Evolutionary conservation across 92 coral and sea anemone genomes (phyloP), one percentile per base, ranked within the genome.

Genomic region (Paramuricea clavata): DNA sequence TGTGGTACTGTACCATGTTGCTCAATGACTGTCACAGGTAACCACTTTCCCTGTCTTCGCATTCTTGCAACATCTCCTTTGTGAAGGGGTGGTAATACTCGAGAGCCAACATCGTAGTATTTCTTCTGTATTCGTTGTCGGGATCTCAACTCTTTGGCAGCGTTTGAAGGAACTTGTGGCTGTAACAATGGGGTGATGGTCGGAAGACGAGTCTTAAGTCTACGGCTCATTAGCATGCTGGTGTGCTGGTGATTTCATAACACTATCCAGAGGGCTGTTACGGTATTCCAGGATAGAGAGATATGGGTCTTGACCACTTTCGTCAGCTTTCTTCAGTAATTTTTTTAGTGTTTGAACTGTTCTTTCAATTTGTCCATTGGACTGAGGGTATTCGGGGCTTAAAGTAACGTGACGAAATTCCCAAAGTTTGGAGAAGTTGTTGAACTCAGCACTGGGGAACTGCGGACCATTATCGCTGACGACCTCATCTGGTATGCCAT

Each of bases 401-500:
- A 19, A 27, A 17, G 74, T 69, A 15, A 19, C 28, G 21, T 69
- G 74, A 27, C 17, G 74, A 69, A 69, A 69, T 32, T 68, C 74
- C 74, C 74, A 68, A 23, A 17, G 42, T 31, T 32, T 32, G 6
- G 74, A 8, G 1, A 69, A 69, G 74, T 3, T 69, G 42, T 27
- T 31, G 42, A 69, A 69, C 28, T 69, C 74, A 0, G 15, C 22
- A 32, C 74, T 17, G 17, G 41, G 11, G 30, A 69, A 69, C 15
- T 69, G 74, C 4, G 74, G 74, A 9, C 74, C 74, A 23, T 69
- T 69, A 36, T 69, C 43, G 30, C 39, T 27, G 42, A 69, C 74
- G 74, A 69, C 74, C 47, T 69, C 42, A 15, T 69, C 74, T n/a
- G 74, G 74, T 69, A 69, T 69, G 0, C 74, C 41, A 69, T 69